Base-by-base conservation (phyloP, 1,140 invertebrate species). In the Bombus huntii region DNA sequence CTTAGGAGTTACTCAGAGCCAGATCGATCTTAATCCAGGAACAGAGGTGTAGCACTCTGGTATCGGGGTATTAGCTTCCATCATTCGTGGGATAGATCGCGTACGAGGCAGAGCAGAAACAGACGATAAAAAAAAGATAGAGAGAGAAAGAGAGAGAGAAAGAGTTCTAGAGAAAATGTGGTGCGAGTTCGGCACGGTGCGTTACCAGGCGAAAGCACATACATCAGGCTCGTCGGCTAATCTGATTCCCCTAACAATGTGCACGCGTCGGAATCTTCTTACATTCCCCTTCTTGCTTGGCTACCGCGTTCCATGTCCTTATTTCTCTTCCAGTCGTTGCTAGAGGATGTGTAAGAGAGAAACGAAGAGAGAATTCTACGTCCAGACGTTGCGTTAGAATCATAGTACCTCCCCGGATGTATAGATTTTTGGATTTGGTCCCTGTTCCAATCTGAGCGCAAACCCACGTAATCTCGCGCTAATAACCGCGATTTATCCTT, bases 211-310 rank as follows among this genome's bases (percentile, higher is more conserved):
- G 87, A 85, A 71, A 81, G 90, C 91, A 94, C 94, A 95, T 95
- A 95, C 93, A 95, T 95, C 95, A 95, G 92, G 93, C 92, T 94
- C 92, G 92, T 87, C 89, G 92, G 92, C 92, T 95, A 95, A 95
- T 95, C 95, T 95, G 93, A 95, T 94, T 94, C 94, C 94, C 94
- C 93, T 95, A 95, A 95, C 95, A 95, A 95, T 95, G 95, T 94
- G 94, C 95, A 95, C 94, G 95, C 94, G 94, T 94, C 92, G 94
- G 94, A 95, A 95, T 95, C 94, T 95, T 95, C 94, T 95, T 95
- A 95, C 92, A 92, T 92, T 87, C 91, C 89, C 89, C 79, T 53
- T 53, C 47, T 83, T 87, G 78, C 73, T 37, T 62, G 66, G 65
- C 70, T 28, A n/a, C 59, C 37, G 34, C 39, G 25, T 80, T 9